Evolutionary conservation across 2,888 invertebrate species (phyloP).

Genomic region (Trichogramma dendrolimi): DNA sequence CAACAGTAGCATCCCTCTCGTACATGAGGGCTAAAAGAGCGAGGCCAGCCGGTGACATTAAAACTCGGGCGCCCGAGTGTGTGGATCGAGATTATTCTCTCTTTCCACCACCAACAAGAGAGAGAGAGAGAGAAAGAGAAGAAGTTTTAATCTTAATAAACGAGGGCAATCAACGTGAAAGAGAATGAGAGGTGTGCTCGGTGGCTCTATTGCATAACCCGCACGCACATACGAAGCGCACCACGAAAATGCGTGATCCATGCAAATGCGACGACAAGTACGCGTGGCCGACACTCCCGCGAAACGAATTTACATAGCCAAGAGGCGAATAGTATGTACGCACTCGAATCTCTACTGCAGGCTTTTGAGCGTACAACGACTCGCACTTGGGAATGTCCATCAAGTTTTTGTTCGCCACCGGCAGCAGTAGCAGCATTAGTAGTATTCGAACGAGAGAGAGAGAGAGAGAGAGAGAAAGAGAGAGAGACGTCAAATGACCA

Average conservation of each 20-base stretch:
- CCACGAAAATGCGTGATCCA: conserved; percentile 49
- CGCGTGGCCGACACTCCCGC: conserved; percentile 31
- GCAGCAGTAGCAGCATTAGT: not conserved
- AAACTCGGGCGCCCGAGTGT: conserved; percentile 9
- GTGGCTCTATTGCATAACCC: conserved; percentile 4
- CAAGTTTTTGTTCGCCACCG: conserved; percentile 49
- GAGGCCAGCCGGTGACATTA: conserved; percentile 21
- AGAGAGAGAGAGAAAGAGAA: conserved; percentile 28
- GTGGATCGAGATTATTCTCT: conserved; percentile 39
- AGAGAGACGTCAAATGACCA: conserved; percentile 50
- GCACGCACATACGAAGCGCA: not conserved
- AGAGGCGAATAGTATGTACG: not conserved
- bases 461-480: conserved; percentile 37
- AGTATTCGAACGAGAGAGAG: conserved; percentile 25
- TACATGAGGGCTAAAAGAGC: not conserved
- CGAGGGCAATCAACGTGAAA: conserved; percentile 48
- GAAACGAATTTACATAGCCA: conserved; percentile 49
- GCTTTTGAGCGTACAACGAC: conserved; percentile 43
- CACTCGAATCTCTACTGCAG: conserved; percentile 35
- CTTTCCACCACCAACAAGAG: too few relatives aligned
- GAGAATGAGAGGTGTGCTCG: conserved; percentile 11
- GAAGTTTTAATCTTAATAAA: conserved; percentile 52
- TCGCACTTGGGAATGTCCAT: conserved; percentile 46
- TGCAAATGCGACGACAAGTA: conserved; percentile 44
- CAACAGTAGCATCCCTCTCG: too few relatives aligned